Conservation (phyloP, 2,888 invertebrate genomes). For the Orthosia gracilis region DNA sequence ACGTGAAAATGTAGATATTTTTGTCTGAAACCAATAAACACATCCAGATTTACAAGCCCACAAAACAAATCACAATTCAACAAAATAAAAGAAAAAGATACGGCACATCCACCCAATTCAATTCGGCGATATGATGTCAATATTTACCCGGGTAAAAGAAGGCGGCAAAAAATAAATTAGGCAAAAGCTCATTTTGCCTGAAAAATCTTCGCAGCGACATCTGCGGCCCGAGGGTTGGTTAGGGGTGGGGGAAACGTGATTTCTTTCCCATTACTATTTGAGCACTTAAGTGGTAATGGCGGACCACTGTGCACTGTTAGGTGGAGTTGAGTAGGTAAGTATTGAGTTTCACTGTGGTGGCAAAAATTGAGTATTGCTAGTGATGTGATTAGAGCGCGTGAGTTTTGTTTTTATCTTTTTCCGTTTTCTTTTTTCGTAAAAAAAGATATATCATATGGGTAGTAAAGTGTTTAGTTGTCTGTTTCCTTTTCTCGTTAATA, state of each 20-base stretch:
- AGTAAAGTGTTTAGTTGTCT: background rate
- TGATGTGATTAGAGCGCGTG: conserved; percentile 18
- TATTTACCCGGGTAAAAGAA: conserved; percentile 90
- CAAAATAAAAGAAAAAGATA: conserved; percentile 1
- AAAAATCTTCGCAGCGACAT: conserved; percentile 87
- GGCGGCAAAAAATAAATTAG: conserved; percentile 91
- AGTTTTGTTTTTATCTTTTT: background rate
- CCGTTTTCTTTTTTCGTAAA: background rate
- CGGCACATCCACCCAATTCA: conserved; percentile 75
- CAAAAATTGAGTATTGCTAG: conserved; percentile 28
- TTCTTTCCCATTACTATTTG: conserved; percentile 83
- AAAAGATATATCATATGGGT: background rate
- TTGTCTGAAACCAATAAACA: background rate
- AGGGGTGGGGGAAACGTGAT: conserved; percentile 75
- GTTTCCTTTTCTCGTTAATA: conserved; percentile 21
- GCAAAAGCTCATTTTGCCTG: conserved; percentile 89
- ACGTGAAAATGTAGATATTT: background rate
- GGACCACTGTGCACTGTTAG: conserved; percentile 56
- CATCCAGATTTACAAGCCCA: background rate
- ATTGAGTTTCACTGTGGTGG: conserved; percentile 35
- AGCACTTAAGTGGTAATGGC: conserved; percentile 72
- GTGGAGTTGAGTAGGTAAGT: conserved; percentile 61
- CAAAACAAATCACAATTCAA: background rate
- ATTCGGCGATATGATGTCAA: conserved; percentile 78
- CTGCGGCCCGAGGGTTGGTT: conserved; percentile 81